Percentiles rank a stretch among this genome's conserved stretches.
phyloP scores from a whole-genome alignment of 2,888 invertebrate species.

The Apoda limacodes region DNA sequence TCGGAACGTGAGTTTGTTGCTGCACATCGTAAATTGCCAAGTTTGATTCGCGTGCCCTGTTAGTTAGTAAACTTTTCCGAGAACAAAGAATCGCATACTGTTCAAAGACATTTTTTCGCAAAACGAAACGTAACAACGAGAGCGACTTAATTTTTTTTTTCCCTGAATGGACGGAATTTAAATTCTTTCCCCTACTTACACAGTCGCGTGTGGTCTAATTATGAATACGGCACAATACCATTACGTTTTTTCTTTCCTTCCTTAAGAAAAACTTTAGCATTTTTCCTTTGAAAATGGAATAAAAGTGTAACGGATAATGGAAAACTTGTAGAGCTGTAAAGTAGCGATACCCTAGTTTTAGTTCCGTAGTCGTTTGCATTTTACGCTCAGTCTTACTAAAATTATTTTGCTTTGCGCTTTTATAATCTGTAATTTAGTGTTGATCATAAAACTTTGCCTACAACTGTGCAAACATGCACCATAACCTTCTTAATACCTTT shows the following conservation, averaged over 20 bases:
- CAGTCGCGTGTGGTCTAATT: constrained; percentile 67
- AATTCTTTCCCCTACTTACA: constrained; percentile 53
- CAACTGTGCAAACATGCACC: too few species aligned
- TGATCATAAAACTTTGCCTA: too few species aligned
- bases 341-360: constrained; percentile 40
- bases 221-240: constrained; percentile 41
- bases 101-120: constrained; percentile 57
- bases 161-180: constrained; percentile 55
- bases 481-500: too few species aligned
- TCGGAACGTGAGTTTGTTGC: constrained; percentile 49
- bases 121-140: constrained; percentile 46
- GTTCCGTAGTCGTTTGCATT: constrained; percentile 35
- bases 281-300: constrained; percentile 40
- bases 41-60: constrained; percentile 38
- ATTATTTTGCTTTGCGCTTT: constrained; percentile 31
- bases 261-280: constrained; percentile 27
- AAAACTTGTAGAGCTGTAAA: constrained; percentile 40
- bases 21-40: constrained; percentile 49
- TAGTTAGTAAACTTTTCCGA: constrained; percentile 40
- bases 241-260: constrained; percentile 27
- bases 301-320: constrained; percentile 39
- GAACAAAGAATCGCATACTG: constrained; percentile 52
- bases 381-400: constrained; percentile 29
- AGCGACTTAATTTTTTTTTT: constrained; percentile 58
- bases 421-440: constrained; percentile 14